Evolutionary conservation across 2,113 vertebrate genomes (phyloP).

Genomic region (Siniperca chuatsi): DNA sequence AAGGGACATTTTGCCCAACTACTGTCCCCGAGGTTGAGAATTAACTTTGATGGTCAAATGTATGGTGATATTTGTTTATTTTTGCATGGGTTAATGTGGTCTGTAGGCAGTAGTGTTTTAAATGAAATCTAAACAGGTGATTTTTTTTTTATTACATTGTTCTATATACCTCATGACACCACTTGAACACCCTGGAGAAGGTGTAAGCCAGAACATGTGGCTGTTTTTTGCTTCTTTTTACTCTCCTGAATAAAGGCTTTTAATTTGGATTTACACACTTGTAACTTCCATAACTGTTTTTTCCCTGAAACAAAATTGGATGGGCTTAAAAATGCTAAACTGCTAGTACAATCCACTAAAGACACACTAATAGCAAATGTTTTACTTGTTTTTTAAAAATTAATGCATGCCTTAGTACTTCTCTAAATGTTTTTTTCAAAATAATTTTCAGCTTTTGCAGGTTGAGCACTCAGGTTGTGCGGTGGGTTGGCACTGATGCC

Average conservation of each 20-base stretch:
- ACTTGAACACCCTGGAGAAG: neutral
- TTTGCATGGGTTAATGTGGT: neutral
- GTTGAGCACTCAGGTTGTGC: slow-evolving; percentile 21
- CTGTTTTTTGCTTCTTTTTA: neutral
- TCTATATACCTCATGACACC: neutral
- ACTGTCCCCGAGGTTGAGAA: no score
- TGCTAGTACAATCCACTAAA: neutral
- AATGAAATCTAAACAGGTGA: neutral
- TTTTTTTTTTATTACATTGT: neutral
- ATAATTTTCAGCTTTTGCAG: slow-evolving; percentile 26
- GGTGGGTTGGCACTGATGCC: slow-evolving; percentile 12
- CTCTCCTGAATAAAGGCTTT: neutral
- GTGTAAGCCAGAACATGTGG: neutral
- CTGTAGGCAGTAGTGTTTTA: neutral
- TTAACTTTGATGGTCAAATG: neutral
- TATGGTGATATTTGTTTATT: neutral
- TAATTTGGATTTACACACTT: neutral
- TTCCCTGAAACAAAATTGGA: neutral
- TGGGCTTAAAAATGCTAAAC: neutral
- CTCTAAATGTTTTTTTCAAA: neutral
- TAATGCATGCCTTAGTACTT: neutral
- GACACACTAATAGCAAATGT: neutral
- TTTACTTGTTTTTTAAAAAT: neutral
- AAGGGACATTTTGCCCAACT: neutral
- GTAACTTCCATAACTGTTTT: neutral